Percentiles rank a stretch among this genome's conserved stretches.
Evolutionary conservation across 2,797 vertebrate genomes (phyloP).

Genomic region (Mus spretus): DNA sequence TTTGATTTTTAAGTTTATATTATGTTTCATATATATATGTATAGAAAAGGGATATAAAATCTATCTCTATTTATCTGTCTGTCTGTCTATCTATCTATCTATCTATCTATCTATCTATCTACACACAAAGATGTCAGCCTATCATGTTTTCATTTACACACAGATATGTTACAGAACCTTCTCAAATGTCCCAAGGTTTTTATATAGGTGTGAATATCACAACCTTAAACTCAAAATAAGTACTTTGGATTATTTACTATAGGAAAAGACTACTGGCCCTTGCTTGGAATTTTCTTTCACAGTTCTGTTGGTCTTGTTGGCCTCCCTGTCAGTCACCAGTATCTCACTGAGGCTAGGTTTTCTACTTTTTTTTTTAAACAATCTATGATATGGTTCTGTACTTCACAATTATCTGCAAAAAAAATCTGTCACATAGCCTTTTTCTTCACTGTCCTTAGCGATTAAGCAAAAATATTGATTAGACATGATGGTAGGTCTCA

Average conservation of each 20-base stretch:
- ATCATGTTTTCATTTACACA: neutral
- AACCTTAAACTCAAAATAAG: neutral
- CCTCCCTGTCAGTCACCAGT: neutral
- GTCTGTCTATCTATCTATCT: too few species aligned
- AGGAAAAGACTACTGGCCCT: neutral
- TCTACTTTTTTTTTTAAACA: neutral
- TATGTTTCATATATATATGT: neutral
- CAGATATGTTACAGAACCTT: neutral
- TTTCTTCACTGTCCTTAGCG: neutral
- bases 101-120: too few species aligned
- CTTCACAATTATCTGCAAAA: neutral
- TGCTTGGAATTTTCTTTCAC: neutral
- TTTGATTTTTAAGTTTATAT: neutral
- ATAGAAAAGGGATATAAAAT: neutral
- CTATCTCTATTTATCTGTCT: too few species aligned
- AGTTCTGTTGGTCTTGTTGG: neutral
- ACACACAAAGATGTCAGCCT: neutral
- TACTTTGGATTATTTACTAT: neutral
- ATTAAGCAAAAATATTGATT: neutral
- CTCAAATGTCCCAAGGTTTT: neutral
- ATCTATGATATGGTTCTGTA: neutral
- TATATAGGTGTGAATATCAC: neutral
- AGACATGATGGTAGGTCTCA: neutral
- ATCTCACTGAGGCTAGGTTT: neutral
- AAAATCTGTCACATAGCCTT: neutral